A percentile compares a stretch with the other conserved stretches of the same genome.
phyloP scores from a whole-genome alignment of 2,888 invertebrate species.

The Calliopum simillimum region DNA sequence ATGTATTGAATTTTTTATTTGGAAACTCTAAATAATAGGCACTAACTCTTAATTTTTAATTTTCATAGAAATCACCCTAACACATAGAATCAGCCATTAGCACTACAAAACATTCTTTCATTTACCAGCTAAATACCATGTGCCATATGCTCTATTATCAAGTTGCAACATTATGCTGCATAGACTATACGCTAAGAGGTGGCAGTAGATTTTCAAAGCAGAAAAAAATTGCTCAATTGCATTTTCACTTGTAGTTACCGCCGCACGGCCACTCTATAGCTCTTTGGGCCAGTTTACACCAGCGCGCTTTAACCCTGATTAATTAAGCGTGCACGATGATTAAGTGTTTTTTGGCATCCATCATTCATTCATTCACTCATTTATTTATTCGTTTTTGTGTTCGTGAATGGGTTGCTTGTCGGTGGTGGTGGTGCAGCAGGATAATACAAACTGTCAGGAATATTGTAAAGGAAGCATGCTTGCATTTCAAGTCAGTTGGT shows the following conservation, averaged over 20 bases:
- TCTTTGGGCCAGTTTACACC: background rate
- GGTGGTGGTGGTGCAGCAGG: too few relatives aligned
- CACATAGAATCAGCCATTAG: too few relatives aligned
- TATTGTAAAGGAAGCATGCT: conserved; percentile 16
- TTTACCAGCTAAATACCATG: conserved; percentile 20
- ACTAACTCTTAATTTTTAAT: too few relatives aligned
- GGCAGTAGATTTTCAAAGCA: conserved; percentile 45
- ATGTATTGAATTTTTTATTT: too few relatives aligned
- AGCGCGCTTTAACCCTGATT: conserved; percentile 54
- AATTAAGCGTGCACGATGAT: conserved; percentile 63
- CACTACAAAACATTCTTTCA: too few relatives aligned
- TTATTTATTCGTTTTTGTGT: too few relatives aligned
- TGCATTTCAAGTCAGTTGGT: conserved; percentile 10
- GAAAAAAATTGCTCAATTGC: conserved; percentile 49
- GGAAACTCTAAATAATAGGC: too few relatives aligned
- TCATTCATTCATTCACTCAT: conserved; percentile 20
- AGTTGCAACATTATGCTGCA: conserved; percentile 46
- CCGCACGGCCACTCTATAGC: background rate
- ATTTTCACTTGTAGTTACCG: conserved; percentile 19
- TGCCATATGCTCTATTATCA: conserved; percentile 52
- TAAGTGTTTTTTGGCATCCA: conserved; percentile 58
- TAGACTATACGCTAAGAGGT: conserved; percentile 58
- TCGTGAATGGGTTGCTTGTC: background rate
- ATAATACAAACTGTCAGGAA: background rate
- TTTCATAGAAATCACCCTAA: too few relatives aligned